Percentiles rank a stretch among this genome's conserved stretches.
phyloP scores from a whole-genome alignment of 2,888 invertebrate genomes.

The Tenthredo amoena region DNA sequence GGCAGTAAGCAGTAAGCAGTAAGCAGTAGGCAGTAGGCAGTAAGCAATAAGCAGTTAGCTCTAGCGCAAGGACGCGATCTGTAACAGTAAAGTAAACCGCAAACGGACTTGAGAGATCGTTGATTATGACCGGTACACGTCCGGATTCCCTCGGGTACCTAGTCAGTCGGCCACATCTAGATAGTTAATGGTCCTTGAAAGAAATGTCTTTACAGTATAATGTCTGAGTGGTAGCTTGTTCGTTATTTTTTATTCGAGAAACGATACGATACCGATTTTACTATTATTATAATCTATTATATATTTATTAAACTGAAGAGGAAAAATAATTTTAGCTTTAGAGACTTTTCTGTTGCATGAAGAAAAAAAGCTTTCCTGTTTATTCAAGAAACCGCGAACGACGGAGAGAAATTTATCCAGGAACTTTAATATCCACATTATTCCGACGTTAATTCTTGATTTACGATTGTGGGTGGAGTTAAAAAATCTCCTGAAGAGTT shows the following conservation, averaged over 20 bases:
- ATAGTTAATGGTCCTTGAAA: slow-evolving; percentile 48
- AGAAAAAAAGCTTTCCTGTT: no score
- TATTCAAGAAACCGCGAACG: no score
- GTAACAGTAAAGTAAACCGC: slow-evolving; percentile 59
- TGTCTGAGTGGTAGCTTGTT: background rate
- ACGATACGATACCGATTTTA: no score
- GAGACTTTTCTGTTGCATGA: no score
- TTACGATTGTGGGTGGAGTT: no score
- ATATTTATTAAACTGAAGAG: background rate
- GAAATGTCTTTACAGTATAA: slow-evolving; percentile 8
- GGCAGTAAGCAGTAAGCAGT: background rate
- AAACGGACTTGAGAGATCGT: slow-evolving; percentile 64
- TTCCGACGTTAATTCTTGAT: no score
- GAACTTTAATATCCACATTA: no score
- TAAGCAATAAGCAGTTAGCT: background rate
- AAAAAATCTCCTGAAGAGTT: no score
- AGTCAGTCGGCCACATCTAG: slow-evolving; percentile 38
- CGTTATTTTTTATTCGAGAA: background rate
- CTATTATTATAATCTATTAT: no score
- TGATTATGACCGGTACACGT: slow-evolving; percentile 57
- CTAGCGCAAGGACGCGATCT: slow-evolving; percentile 63
- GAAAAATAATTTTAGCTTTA: background rate
- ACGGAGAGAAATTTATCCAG: no score
- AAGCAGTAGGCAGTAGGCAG: background rate
- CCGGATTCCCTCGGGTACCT: slow-evolving; percentile 34